Base-by-base conservation (phyloP, 1,140 invertebrate species). In the Drosophila kohkoa region DNA sequence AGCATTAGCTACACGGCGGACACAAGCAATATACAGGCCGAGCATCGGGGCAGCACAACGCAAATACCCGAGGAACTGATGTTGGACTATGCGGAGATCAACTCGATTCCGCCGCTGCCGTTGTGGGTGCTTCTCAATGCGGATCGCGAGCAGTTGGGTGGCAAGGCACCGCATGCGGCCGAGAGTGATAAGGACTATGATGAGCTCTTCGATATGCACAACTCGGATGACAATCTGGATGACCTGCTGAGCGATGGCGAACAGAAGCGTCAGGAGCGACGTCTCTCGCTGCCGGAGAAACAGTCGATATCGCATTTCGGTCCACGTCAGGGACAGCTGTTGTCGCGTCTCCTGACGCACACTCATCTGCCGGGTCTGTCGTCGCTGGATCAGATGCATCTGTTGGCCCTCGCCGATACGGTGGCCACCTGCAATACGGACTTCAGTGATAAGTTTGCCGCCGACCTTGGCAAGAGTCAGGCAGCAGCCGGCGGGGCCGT, bases 321-420 rank as follows among this genome's bases (percentile, higher is more conserved):
- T 1, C 96, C 96, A 0, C 93, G 96, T 66, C 96, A 98, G 93
- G 96, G 95, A 78, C 91, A 93, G 68, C 76, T 97, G 0, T 93
- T 99, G 6, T 98, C 98, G 0, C 95, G 98, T 2, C 94, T 99
- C 15, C 93, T 99, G 8, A 99, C 98, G 0, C 98, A 99, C 92
- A 98, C 97, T 1, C 98, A 99, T 93, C 93, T 99, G 15, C 99
- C 99, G 1, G 99, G 99, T 0, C 93, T 99, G 3, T 99, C 98
- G 2, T 99, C 98, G 90, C 94, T 99, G 20, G 99, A 99, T 93
- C 99, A 99, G 93, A 99, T 99, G 98, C 99, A 99, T 93, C 93
- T 99, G 28, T 93, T 99, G 6, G 99, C 99, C 4, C 92, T 99
- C 16, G 99, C 99, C 20, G 99, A 99, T 86, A 99, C 99, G 0